These are phyloP conservation scores for Sylvilagus bachmani DNA, from an alignment of 2,113 vertebrate species.

Conservation along the genomic window DNA sequence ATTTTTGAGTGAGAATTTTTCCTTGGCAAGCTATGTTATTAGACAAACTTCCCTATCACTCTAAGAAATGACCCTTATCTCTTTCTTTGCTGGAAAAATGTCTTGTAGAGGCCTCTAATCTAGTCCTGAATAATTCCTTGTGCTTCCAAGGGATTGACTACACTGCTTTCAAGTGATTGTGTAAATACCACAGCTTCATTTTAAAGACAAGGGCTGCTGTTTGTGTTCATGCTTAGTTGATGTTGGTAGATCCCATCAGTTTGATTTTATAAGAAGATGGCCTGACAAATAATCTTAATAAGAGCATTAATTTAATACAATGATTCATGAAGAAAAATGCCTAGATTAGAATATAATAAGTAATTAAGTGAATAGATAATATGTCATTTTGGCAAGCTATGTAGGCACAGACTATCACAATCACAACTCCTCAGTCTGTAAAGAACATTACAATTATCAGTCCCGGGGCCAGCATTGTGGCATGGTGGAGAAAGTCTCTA, in stretches of 20 bases:
- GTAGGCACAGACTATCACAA: not conserved
- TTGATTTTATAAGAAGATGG: constrained; percentile 43
- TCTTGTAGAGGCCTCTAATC: constrained; percentile 57
- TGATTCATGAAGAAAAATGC: constrained; percentile 1
- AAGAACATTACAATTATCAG: constrained; percentile 3
- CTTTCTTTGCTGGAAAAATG: constrained; percentile 29
- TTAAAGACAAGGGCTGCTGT: not conserved
- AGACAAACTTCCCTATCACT: constrained; percentile 3
- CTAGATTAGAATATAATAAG: constrained; percentile 24
- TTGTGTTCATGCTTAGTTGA: constrained; percentile 48
- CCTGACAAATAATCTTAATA: constrained; percentile 41
- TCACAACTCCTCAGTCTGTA: not conserved
- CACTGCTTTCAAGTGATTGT: not conserved
- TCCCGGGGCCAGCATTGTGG: no score
- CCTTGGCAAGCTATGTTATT: constrained; percentile 27
- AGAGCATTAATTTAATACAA: constrained; percentile 14
- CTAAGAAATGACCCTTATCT: constrained; percentile 64
- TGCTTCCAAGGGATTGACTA: not conserved
- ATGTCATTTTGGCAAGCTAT: not conserved
- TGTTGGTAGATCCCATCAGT: constrained; percentile 25
- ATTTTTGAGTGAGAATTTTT: constrained; percentile 61
- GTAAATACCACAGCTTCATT: constrained; percentile 6
- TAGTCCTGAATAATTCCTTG: constrained; percentile 43
- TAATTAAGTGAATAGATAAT: constrained; percentile 4
- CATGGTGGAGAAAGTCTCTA: no score